Evolutionary conservation across 2,888 invertebrate species (phyloP), one percentile per base, ranked within the genome.

Genomic region (Tenthredo scrophulariae): DNA sequence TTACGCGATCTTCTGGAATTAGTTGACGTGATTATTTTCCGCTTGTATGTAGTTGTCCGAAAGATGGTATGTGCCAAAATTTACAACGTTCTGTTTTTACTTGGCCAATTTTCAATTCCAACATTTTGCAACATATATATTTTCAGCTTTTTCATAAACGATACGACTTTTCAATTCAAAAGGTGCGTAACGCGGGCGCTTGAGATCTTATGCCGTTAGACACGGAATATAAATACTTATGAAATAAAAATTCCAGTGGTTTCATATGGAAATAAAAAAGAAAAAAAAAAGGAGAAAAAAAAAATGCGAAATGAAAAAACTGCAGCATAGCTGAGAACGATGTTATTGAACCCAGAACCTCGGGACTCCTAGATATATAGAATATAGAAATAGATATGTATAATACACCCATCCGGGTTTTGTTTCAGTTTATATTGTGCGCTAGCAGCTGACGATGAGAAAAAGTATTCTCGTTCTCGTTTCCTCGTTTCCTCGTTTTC

Each of bases 401-500:
- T 40, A 40, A 9, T 43, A 72, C 13, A 22, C 5, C n/a, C 43
- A 74, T 4, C 18, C 9, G 54, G 18, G 50, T 80, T 29, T 80
- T 80, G 80, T 80, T 62, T 62, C 72, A 2, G 50, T 77, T 77
- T 50, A 77, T 33, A 77, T 80, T 62, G 13, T 80, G 80, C 43
- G n/a, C 50, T 26, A n/a, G 80, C 58, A 22, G 40, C 40, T 46
- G 46, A 46, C 46, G 46, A 46, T 26, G 62, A 62, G 22, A 22
- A 62, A 43, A 75, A 22, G 46, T 33, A n/a, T 80, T 40, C 37
- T 62, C 62, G 37, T 62, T 62, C 74, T 46, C 40, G 74, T 74
- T 74, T 77, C 50, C 75, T 74, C 74, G 74, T 74, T 74, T 74
- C 50, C 75, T 74, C 74, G 74, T 74, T 74, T 74, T 50, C 75